phyloP scores from a whole-genome alignment of 2,888 invertebrate species.

The Ochropleura plecta region DNA sequence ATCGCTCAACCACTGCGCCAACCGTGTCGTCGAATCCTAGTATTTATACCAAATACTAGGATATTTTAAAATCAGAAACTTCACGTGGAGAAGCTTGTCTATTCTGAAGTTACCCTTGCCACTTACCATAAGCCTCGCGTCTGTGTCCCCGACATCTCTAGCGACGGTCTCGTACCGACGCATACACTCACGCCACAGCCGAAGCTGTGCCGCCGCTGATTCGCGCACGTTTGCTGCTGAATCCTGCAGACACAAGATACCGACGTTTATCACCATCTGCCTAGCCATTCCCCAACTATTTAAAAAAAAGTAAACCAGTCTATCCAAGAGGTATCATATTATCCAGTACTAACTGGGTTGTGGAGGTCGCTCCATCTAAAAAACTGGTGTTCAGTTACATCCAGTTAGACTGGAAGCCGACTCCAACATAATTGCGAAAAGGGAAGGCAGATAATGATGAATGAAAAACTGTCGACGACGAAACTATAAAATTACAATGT shows the following conservation, averaged over 20 bases:
- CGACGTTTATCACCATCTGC: neutral
- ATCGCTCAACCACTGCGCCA: no score
- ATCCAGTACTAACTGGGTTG: no score
- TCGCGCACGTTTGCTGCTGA: constrained; percentile 80
- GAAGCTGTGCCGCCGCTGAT: constrained; percentile 84
- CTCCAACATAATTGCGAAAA: no score
- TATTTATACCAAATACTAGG: no score
- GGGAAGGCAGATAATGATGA: no score
- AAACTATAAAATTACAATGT: neutral
- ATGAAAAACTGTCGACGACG: neutral
- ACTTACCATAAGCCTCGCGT: constrained; percentile 85
- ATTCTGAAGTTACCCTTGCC: no score
- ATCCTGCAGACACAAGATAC: constrained; percentile 70
- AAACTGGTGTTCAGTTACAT: no score
- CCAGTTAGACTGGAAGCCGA: no score
- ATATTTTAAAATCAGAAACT: neutral
- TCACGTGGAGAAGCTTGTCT: neutral
- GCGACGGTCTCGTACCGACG: constrained; percentile 87
- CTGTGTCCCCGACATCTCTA: constrained; percentile 87
- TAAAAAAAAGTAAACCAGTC: neutral
- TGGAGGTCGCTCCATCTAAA: no score
- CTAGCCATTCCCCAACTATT: neutral
- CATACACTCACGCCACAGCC: constrained; percentile 88
- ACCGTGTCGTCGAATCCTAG: no score
- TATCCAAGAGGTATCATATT: no score